phyloP scores from a whole-genome alignment of 2,888 invertebrate species.

The Hyposoter dolosus region DNA sequence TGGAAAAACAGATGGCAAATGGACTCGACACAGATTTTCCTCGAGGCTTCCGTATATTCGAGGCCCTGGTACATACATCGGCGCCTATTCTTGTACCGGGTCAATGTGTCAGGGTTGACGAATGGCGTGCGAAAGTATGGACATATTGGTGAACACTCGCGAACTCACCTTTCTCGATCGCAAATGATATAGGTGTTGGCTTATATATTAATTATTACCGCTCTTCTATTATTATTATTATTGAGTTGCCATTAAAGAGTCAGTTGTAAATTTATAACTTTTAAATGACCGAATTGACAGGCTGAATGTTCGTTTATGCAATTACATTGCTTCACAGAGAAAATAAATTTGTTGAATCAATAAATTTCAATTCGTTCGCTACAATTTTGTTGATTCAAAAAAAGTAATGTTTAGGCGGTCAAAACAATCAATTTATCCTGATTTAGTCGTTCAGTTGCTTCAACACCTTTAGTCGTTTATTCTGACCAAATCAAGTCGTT shows the following conservation, averaged over 20 bases:
- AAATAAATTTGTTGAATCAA: too few species aligned
- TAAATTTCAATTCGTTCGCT: too few species aligned
- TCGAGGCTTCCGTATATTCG: conserved; percentile 59
- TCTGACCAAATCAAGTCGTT: too few species aligned
- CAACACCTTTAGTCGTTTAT: too few species aligned
- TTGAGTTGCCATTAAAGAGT: not conserved
- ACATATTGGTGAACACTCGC: conserved; percentile 23
- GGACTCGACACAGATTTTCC: conserved; percentile 54
- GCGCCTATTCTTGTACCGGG: conserved; percentile 76
- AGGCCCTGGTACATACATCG: conserved; percentile 49
- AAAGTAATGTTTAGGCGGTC: too few species aligned
- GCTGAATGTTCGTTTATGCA: not conserved
- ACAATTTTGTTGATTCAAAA: too few species aligned
- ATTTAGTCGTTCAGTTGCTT: too few species aligned
- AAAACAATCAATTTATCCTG: too few species aligned
- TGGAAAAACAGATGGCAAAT: conserved; percentile 40
- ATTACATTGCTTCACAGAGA: not conserved
- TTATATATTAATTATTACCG: conserved; percentile 5
- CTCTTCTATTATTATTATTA: not conserved
- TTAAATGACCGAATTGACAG: not conserved
- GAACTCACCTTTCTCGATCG: conserved; percentile 22
- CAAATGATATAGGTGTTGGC: conserved; percentile 16
- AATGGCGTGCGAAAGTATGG: conserved; percentile 63
- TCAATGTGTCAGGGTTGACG: conserved; percentile 79
- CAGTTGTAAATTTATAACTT: not conserved